phyloP scores from a whole-genome alignment of 2,113 vertebrate species.

The Bufo gargarizans region DNA sequence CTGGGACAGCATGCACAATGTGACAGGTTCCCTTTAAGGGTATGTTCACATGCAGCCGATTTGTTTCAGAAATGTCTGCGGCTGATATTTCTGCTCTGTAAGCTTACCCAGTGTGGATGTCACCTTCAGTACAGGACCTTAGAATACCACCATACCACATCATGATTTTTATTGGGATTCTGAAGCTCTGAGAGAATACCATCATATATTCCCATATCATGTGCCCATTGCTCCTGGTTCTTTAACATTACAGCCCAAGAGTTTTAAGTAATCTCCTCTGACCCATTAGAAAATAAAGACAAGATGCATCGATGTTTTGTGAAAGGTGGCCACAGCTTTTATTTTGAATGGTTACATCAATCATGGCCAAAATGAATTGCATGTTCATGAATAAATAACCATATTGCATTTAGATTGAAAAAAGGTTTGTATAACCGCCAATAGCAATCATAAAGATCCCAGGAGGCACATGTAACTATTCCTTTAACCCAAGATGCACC shows the following conservation, averaged over 20 bases:
- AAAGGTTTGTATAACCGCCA: neutral
- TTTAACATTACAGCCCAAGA: neutral
- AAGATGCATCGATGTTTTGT: neutral
- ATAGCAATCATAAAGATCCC: neutral
- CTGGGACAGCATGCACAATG: too few relatives aligned
- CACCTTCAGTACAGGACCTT: too few relatives aligned
- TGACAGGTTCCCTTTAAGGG: too few relatives aligned
- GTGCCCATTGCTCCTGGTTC: neutral
- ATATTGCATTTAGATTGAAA: neutral
- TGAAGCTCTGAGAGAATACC: neutral
- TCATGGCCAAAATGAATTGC: constrained; percentile 7
- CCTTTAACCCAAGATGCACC: neutral
- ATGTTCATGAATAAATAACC: constrained; percentile 11
- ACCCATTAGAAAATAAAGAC: constrained; percentile 1
- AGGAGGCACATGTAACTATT: neutral
- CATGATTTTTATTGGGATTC: neutral
- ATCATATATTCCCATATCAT: neutral
- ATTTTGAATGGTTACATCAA: neutral
- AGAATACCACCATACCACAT: neutral
- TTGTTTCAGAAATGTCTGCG: too few relatives aligned
- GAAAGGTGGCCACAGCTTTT: neutral
- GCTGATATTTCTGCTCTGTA: too few relatives aligned
- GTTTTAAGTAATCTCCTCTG: neutral
- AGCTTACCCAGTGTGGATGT: too few relatives aligned
- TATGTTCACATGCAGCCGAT: too few relatives aligned